A percentile compares a stretch with the other conserved stretches of the same genome.
phyloP scores from a whole-genome alignment of 2,113 vertebrate genomes.

The Hippolais icterina region DNA sequence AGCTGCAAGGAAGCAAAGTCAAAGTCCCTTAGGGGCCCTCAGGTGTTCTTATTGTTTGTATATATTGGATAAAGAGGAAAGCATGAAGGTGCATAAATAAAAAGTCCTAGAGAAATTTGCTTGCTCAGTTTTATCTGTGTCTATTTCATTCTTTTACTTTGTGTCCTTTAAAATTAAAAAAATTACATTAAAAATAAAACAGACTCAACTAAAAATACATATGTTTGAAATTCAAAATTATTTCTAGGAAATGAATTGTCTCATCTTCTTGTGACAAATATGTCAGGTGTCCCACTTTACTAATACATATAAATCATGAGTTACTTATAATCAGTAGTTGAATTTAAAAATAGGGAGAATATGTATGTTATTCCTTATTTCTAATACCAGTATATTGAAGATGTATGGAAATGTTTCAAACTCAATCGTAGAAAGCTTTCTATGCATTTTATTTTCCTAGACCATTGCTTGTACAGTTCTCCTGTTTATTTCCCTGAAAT shows the following conservation, averaged over 20 bases:
- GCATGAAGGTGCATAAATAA: neutral
- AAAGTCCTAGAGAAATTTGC: neutral
- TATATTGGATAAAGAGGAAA: slow-evolving; percentile 21
- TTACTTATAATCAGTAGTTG: neutral
- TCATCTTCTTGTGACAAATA: neutral
- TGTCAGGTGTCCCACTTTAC: neutral
- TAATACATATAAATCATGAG: neutral
- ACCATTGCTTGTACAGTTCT: neutral
- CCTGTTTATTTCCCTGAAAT: neutral
- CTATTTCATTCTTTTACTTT: neutral
- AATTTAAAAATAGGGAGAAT: neutral
- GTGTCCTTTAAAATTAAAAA: neutral
- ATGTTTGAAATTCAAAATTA: neutral
- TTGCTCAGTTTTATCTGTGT: neutral
- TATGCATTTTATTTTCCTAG: neutral
- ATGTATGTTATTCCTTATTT: neutral
- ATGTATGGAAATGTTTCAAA: neutral
- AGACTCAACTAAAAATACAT: neutral
- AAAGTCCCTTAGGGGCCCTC: neutral
- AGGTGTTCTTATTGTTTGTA: slow-evolving; percentile 23
- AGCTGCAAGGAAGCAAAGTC: slow-evolving; percentile 51
- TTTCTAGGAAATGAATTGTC: neutral
- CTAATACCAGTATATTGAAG: neutral
- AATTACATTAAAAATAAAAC: neutral
- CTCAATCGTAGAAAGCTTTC: neutral